Evolutionary conservation across 2,797 vertebrate genomes (phyloP), one percentile per base, ranked within the genome.

Genomic region (Typhlichthys subterraneus): DNA sequence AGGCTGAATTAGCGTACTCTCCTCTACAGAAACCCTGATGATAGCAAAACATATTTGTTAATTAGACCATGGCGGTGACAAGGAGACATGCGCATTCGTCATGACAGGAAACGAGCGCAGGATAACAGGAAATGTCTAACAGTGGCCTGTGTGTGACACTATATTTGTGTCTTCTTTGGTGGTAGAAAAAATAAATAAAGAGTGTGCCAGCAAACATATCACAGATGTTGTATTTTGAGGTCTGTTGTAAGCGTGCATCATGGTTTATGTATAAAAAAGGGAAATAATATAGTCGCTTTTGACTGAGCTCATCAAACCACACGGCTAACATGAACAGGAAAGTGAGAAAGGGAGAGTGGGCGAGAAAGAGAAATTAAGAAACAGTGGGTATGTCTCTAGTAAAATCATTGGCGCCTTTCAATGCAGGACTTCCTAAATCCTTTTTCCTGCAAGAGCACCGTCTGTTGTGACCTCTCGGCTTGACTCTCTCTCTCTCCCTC

Each of bases 51-150:
- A 38, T 8, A 38, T 38, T 38, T 8, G 33, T 38, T 38, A 38
- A 38, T 38, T 38, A 9, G 33, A 6, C 8, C 33, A 9, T 6
- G 33, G 8, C 5, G 33, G 33, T 38, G 33, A 7, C 33, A 38
- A 5, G 6, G 49, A 51, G 12, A 51, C 13, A 12, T 66, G 76
- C 66, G 31, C 47, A 59, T 59, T 69, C 62, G 81, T 70, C 2
- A 53, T 80, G 77, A 86, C 87, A 91, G 90, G 90, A 91, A 91
- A 61, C 75, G 72, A 85, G 73, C 72, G 71, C 17, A 15, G 45
- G 57, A 83, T 82, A 90, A 86, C 89, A 91, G 90, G 90, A 91
- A 92, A 85, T 84, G 64, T 72, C 80, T 86, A 75, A 77, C 73
- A 75, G 33, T 38, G 5, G 33, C 33, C 33, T 79, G 74, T 52